Percentiles rank a stretch among this genome's conserved stretches.
These are phyloP conservation scores for Ancistrus triradiatus DNA, from an alignment of 2,113 vertebrate genomes.

Conservation along the genomic window DNA sequence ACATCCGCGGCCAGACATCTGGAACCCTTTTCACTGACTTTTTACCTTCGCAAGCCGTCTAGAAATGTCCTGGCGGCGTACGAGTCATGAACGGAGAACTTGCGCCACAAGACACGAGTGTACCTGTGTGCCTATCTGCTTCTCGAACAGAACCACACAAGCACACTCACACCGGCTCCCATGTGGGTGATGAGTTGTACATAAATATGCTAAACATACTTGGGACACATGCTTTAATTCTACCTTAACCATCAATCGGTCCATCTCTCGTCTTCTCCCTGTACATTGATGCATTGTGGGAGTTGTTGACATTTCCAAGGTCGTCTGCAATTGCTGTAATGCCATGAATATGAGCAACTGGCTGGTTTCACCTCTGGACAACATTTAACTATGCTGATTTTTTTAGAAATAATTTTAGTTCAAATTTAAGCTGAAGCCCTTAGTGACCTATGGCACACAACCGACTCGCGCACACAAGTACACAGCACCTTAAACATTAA, in stretches of 20 bases:
- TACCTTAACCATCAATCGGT: conserved; percentile 17
- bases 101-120: conserved; percentile 30
- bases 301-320: conserved; percentile 18
- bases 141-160: conserved; percentile 30
- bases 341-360: conserved; percentile 28
- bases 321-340: conserved; percentile 38
- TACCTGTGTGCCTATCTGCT: conserved; percentile 44
- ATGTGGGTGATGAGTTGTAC: conserved; percentile 39
- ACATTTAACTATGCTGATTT: too few relatives aligned
- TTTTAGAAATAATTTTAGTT: conserved; percentile 23
- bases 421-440: conserved; percentile 20
- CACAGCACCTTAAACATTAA: conserved; percentile 25
- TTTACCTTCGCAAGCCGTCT: conserved; percentile 18
- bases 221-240: conserved; percentile 29
- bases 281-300: conserved; percentile 18
- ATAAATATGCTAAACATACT: conserved; percentile 39
- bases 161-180: conserved; percentile 23
- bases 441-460: conserved; percentile 33
- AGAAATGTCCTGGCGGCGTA: conserved; percentile 31
- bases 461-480: conserved; percentile 24
- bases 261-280: conserved; percentile 2
- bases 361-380: too few relatives aligned
- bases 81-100: conserved; percentile 35
- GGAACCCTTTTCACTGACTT: conserved; percentile 25
- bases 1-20: neutral